Percentiles rank a stretch among this genome's conserved stretches.
These are phyloP conservation scores for Caenorhabditis remanei DNA, from an alignment of 1,140 invertebrate genomes.

Conservation along the genomic window DNA sequence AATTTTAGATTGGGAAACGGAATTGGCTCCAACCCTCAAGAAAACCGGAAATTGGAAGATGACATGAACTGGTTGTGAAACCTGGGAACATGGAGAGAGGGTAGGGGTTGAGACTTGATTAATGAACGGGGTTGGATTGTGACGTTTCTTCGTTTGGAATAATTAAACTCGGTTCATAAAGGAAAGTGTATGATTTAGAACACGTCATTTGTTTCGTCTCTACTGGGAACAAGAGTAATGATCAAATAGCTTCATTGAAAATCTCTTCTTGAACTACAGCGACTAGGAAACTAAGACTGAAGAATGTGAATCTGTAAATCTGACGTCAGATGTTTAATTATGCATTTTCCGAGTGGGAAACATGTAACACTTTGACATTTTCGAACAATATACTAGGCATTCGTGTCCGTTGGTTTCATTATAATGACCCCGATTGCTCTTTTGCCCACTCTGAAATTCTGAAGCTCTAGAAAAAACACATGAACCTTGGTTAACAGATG, in stretches of 20 bases:
- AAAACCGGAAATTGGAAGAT: not conserved
- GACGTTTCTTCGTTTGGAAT: not conserved
- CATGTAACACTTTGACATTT: not conserved
- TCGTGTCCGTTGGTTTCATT: not conserved
- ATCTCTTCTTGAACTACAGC: not conserved
- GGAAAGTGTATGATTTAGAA: not conserved
- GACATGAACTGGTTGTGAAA: not conserved
- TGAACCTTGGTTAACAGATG: slow-evolving; percentile 24
- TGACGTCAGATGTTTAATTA: slow-evolving; percentile 13
- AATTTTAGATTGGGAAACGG: not conserved
- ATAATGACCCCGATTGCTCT: not conserved
- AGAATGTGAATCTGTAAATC: not conserved
- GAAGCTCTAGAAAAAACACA: not conserved
- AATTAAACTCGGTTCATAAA: too few relatives aligned
- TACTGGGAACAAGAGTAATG: not conserved
- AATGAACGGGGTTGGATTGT: not conserved
- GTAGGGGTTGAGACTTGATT: not conserved
- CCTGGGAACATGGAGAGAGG: not conserved
- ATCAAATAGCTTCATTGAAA: not conserved
- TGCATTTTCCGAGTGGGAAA: not conserved
- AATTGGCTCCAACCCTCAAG: too few relatives aligned
- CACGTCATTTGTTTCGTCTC: not conserved
- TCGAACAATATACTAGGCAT: not conserved
- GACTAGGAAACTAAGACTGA: not conserved
- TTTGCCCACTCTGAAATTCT: slow-evolving; percentile 5